Percentiles rank a stretch among this genome's conserved stretches.
phyloP scores from a whole-genome alignment of 2,113 vertebrate species.

The Tringa solitaria region DNA sequence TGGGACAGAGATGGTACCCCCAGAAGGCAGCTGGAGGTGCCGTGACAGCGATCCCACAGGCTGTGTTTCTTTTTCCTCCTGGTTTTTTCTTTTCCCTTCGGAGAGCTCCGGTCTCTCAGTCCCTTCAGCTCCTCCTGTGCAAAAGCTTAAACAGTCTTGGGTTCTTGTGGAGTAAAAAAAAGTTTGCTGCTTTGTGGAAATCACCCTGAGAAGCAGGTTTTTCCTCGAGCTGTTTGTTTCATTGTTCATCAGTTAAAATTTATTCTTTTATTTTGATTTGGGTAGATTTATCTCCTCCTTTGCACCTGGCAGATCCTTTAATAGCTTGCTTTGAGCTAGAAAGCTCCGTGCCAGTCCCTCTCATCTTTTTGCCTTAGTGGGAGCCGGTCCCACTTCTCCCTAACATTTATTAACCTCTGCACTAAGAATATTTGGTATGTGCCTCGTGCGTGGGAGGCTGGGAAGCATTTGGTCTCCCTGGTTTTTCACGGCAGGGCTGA shows the following conservation, averaged over 20 bases:
- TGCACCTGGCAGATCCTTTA: not conserved
- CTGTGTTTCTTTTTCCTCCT: not conserved
- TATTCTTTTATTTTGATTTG: not conserved
- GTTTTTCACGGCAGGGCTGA: not conserved
- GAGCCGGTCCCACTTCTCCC: not conserved
- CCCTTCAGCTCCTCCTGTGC: not conserved
- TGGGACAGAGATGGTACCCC: not conserved
- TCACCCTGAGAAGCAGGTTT: not conserved
- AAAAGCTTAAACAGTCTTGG: not conserved
- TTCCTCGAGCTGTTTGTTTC: fast-evolving
- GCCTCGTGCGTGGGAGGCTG: not conserved
- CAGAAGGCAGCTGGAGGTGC: not conserved
- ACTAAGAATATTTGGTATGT: not conserved
- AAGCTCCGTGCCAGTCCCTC: not conserved
- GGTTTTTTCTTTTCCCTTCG: not conserved
- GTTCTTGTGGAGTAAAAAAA: not conserved
- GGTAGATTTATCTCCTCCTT: not conserved
- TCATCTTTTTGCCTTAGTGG: not conserved
- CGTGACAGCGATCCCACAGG: fast-evolving
- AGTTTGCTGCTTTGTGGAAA: not conserved
- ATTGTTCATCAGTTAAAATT: not conserved
- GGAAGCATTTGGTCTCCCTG: not conserved
- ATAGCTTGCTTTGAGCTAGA: not conserved
- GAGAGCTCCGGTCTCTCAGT: not conserved
- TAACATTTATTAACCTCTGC: not conserved